phyloP scores from a whole-genome alignment of 2,113 vertebrate species.

The Toxostoma redivivum region DNA sequence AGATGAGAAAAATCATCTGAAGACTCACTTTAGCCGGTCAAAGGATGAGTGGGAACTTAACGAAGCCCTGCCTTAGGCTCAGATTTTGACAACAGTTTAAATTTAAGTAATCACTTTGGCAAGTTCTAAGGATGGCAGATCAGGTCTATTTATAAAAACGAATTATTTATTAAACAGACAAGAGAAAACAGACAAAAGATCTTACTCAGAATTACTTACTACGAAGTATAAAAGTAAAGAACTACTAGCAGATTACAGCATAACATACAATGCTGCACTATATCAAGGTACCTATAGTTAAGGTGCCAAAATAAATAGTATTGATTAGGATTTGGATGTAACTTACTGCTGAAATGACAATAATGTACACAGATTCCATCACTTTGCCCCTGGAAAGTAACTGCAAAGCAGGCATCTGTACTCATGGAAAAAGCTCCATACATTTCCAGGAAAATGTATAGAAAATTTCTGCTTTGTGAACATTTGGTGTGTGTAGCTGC shows the following conservation, averaged over 20 bases:
- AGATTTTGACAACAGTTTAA: not conserved
- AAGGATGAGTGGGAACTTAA: not conserved
- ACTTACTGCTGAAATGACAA: accelerated
- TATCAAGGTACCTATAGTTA: not conserved
- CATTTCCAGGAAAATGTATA: not conserved
- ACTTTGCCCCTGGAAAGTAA: not conserved
- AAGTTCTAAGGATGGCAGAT: not conserved
- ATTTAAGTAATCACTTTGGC: not conserved
- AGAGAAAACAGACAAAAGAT: not conserved
- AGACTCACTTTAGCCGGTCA: not conserved
- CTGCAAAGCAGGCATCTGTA: not conserved
- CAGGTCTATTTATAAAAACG: not conserved
- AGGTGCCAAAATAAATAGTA: not conserved
- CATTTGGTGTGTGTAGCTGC: not conserved
- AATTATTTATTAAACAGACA: not conserved
- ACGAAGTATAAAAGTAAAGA: not conserved
- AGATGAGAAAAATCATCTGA: not conserved
- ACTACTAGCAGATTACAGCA: not conserved
- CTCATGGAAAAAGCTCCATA: not conserved
- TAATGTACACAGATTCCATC: not conserved
- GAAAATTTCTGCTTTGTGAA: not conserved
- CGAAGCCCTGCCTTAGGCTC: not conserved
- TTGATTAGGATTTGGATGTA: not conserved
- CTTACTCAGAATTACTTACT: not conserved
- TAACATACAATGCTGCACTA: not conserved